A percentile compares a stretch with the other conserved stretches of the same genome.
These are phyloP conservation scores for Drosophila kanekoi DNA, from an alignment of 2,888 invertebrate species.

Conservation along the genomic window DNA sequence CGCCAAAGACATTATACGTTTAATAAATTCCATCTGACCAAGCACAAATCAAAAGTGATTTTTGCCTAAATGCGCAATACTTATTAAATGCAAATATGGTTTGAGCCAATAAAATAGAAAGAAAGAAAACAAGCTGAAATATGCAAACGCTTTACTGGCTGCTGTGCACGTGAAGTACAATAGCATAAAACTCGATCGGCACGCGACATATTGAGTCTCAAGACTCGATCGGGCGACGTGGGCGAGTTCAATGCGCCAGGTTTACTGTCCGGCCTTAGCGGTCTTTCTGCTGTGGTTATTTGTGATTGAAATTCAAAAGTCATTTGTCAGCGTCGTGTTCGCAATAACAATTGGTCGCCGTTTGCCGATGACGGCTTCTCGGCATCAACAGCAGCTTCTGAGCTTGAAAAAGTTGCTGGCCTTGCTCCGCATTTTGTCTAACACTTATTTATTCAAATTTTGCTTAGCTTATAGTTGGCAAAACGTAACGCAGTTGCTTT, in stretches of 20 bases:
- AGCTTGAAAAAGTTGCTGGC: constrained; percentile 58
- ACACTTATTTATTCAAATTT: constrained; percentile 32
- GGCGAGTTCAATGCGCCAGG: constrained; percentile 70
- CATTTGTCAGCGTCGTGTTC: constrained; percentile 42
- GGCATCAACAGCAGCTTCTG: constrained; percentile 48
- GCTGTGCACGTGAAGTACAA: constrained; percentile 43
- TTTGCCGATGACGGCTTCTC: constrained; percentile 26
- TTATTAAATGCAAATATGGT: constrained; percentile 43
- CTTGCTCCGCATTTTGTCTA: constrained; percentile 60
- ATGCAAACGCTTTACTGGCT: neutral
- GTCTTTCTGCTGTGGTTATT: constrained; percentile 33
- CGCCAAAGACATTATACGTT: constrained; percentile 39
- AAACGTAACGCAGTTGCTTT: neutral
- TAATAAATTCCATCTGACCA: constrained; percentile 31
- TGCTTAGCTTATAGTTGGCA: constrained; percentile 9
- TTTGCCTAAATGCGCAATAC: constrained; percentile 42
- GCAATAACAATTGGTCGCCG: constrained; percentile 47
- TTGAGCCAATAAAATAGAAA: neutral
- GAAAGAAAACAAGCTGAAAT: constrained; percentile 6
- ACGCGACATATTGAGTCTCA: constrained; percentile 39
- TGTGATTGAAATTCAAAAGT: constrained; percentile 52
- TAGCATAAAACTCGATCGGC: constrained; percentile 26
- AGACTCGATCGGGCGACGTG: neutral
- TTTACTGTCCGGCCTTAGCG: constrained; percentile 44
- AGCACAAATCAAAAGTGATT: constrained; percentile 20